Conservation (phyloP, 2,797 vertebrate species). For the Artibeus jamaicensis region DNA sequence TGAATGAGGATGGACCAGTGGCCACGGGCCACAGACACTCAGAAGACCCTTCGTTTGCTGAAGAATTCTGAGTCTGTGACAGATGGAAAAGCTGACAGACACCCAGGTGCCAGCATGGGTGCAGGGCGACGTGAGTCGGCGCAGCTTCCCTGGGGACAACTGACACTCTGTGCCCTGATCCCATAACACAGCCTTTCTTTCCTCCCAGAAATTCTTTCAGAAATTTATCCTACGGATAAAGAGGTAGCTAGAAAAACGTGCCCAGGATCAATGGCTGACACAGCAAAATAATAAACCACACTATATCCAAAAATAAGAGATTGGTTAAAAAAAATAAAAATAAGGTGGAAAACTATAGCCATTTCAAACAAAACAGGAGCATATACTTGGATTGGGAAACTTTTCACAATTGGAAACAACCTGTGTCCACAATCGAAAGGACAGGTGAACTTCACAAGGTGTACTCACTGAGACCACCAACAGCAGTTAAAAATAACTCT, state of each 20-base stretch:
- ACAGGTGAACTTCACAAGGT: background rate
- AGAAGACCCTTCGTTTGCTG: background rate
- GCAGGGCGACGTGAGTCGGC: accelerated
- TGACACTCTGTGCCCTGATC: background rate
- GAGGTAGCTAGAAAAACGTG: background rate
- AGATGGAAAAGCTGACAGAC: background rate
- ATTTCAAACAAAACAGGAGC: background rate
- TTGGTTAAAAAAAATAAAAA: background rate
- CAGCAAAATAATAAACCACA: background rate
- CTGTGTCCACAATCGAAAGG: background rate
- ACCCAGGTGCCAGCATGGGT: background rate
- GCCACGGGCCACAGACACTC: background rate
- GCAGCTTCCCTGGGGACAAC: background rate
- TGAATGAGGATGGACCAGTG: accelerated
- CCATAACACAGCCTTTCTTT: background rate
- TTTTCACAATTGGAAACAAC: background rate
- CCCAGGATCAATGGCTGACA: background rate
- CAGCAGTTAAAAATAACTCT: background rate
- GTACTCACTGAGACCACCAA: background rate
- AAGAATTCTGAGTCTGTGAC: background rate
- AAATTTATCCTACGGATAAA: background rate
- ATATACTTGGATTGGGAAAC: background rate
- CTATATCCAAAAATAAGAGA: background rate
- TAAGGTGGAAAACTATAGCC: background rate
- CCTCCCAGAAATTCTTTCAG: background rate